A percentile compares a stretch with the other conserved stretches of the same genome.
Evolutionary conservation across 2,113 vertebrate genomes (phyloP).

Genomic region (Cervus canadensis): DNA sequence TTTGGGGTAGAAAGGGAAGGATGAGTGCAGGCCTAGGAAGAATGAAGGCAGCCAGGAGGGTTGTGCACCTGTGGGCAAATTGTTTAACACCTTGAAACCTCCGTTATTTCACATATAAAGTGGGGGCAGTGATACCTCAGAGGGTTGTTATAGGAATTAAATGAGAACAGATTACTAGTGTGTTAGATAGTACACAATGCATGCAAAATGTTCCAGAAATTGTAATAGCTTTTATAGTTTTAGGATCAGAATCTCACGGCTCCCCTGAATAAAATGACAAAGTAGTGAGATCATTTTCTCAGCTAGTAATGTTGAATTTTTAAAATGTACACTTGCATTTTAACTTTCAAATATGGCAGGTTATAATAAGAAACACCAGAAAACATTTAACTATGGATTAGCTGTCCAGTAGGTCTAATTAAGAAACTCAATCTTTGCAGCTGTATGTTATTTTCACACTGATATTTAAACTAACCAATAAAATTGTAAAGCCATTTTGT

Average conservation of each 20-base stretch:
- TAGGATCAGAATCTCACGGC: not conserved
- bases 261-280: not conserved
- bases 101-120: not conserved
- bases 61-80: not conserved
- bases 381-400: conserved; percentile 15
- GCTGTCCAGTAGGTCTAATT: not conserved
- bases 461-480: not conserved
- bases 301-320: not conserved
- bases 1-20: not conserved
- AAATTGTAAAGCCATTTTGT: conserved; percentile 14
- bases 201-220: not conserved
- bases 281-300: not conserved
- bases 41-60: not conserved
- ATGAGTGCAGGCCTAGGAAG: not conserved
- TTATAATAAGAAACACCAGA: conserved; percentile 7
- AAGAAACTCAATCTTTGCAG: not conserved
- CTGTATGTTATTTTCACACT: conserved; percentile 6
- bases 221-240: not conserved
- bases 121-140: not conserved
- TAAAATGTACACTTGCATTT: not conserved
- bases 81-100: not conserved
- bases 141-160: not conserved
- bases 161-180: not conserved
- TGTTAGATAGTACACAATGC: not conserved
- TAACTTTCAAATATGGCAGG: not conserved